Evolutionary conservation across 1,140 invertebrate species (phyloP), one percentile per base, ranked within the genome.

Genomic region (Drosophila equinoxialis): DNA sequence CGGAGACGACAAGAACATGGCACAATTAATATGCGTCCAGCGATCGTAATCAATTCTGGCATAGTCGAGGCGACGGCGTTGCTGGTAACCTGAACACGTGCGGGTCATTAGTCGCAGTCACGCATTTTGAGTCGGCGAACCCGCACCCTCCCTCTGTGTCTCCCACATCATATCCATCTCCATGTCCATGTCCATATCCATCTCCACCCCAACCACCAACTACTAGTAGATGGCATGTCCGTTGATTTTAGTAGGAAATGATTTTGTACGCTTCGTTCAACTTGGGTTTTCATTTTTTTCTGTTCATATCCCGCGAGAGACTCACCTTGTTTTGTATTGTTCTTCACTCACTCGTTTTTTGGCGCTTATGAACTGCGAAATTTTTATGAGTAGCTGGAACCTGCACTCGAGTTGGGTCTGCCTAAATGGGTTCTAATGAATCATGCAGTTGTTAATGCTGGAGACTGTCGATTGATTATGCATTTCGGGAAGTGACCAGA

Each of bases 1-100:
- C 17, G 45, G 7, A 17, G 10, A 51, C 45, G 17, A 20, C 45
- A 51, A 51, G 45, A 51, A 51, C 74, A 65, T 87, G 84, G 74
- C 80, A 84, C 84, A 89, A 89, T 89, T 89, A 89, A 89, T 89
- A 89, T 89, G 84, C 84, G 85, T 89, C 84, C 84, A 89, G 84
- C 80, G 84, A 89, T 89, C 84, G 84, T 89, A 89, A 89, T 89
- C 84, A 89, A 89, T 89, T 89, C 84, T 89, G 48, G 65, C 62
- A 87, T 89, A 80, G 79, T 89, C 67, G 65, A 64, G 77, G 69
- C 77, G 30, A 39, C 57, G 35, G 33, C 37, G 30, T 23, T 65
- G 37, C 66, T 58, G 70, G 70, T 81, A 79, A 78, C 68, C 63
- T 63, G 77, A 89, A 89, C 84, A 89, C 84, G 84, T 89, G 84